Percentiles rank a stretch among this genome's conserved stretches.
These are phyloP conservation scores for Pangasius krempfi DNA, from an alignment of 2,797 vertebrate species.

Conservation along the genomic window DNA sequence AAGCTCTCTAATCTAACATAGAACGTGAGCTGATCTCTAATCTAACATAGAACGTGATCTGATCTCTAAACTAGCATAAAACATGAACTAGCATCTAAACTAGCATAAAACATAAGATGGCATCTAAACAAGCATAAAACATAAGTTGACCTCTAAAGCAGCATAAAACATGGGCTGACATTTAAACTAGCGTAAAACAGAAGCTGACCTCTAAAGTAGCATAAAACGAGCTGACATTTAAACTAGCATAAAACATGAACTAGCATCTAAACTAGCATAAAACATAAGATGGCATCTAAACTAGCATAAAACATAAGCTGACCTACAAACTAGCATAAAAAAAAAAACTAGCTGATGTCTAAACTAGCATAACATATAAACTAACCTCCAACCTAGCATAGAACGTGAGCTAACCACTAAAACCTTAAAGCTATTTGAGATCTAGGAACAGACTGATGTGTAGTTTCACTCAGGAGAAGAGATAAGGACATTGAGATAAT, in stretches of 20 bases:
- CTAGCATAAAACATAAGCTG: background rate
- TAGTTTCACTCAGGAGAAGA: slow-evolving; percentile 8
- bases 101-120: background rate
- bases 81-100: background rate
- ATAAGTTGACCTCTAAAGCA: background rate
- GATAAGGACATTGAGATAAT: slow-evolving; percentile 26
- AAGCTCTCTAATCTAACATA: background rate
- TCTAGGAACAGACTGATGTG: slow-evolving; percentile 24
- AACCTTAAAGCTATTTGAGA: background rate
- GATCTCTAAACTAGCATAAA: background rate
- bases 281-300: background rate
- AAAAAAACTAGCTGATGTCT: background rate
- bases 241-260: background rate
- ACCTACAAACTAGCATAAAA: background rate
- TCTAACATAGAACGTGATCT: background rate
- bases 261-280: background rate
- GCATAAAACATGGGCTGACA: background rate
- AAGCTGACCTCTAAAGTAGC: background rate
- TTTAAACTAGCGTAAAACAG: background rate
- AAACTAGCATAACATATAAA: background rate
- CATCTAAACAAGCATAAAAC: background rate
- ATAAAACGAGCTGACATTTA: background rate
- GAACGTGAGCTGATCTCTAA: background rate
- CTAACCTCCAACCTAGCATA: background rate
- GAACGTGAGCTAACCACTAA: background rate